These are phyloP conservation scores for Callimorpha dominula DNA, from an alignment of 2,888 invertebrate species.

Conservation along the genomic window DNA sequence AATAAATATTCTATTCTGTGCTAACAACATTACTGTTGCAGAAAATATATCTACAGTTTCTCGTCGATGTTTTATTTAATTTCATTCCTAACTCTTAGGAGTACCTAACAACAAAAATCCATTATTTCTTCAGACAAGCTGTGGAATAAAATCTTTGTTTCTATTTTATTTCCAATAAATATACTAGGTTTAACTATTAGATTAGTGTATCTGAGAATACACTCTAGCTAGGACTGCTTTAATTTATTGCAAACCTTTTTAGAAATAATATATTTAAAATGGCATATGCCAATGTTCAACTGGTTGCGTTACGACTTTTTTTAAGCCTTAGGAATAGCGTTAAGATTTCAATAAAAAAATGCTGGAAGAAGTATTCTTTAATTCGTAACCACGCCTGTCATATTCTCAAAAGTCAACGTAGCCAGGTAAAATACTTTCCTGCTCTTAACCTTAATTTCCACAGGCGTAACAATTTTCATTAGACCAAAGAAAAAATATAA, in stretches of 20 bases:
- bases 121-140: constrained; percentile 49
- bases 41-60: background rate
- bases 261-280: background rate
- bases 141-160: constrained; percentile 34
- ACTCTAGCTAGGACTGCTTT: background rate
- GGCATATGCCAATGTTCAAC: too few relatives aligned
- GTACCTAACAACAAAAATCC: constrained; percentile 55
- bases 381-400: too few relatives aligned
- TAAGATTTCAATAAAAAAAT: too few relatives aligned
- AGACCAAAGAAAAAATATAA: too few relatives aligned
- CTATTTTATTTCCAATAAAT: constrained; percentile 33
- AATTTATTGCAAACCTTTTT: background rate
- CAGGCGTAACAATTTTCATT: too few relatives aligned
- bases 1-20: too few relatives aligned
- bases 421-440: too few relatives aligned
- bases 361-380: too few relatives aligned
- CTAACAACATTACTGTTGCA: background rate
- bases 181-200: background rate
- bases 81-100: constrained; percentile 18
- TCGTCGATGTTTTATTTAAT: constrained; percentile 10
- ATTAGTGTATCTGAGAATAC: background rate
- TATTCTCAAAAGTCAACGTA: too few relatives aligned
- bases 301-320: too few relatives aligned
- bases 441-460: too few relatives aligned
- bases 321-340: too few relatives aligned